A percentile compares a stretch with the other conserved stretches of the same genome.
phyloP scores from a whole-genome alignment of 2,797 vertebrate genomes.

The Zenarchopterus dispar region DNA sequence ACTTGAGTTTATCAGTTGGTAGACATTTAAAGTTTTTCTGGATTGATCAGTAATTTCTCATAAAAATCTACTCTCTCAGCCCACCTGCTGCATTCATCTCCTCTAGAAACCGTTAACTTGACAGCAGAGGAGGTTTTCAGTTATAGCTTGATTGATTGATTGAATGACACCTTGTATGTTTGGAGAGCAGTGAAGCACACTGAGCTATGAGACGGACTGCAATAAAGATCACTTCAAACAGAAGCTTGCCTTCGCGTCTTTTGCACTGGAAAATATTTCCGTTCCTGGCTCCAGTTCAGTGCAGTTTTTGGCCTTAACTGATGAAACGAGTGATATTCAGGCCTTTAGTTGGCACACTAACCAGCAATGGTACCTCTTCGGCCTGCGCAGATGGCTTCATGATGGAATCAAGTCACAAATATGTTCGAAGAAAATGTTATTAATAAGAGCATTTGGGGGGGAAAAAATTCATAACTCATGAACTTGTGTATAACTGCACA shows the following conservation, averaged over 20 bases:
- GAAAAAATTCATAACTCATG: no score
- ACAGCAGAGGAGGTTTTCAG: not conserved
- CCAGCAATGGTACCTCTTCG: slow-evolving; percentile 25
- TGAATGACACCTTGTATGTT: not conserved
- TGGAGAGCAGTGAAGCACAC: not conserved
- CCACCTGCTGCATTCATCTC: no score
- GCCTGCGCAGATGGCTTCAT: slow-evolving; percentile 8
- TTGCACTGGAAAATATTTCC: slow-evolving; percentile 23
- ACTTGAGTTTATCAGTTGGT: no score
- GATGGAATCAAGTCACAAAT: not conserved
- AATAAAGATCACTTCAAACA: not conserved
- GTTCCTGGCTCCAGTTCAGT: slow-evolving; percentile 33
- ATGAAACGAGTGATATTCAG: slow-evolving; percentile 47
- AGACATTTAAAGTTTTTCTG: no score
- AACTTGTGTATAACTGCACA: no score
- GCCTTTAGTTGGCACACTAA: slow-evolving; percentile 46
- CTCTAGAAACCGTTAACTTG: no score
- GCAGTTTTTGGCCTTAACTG: slow-evolving; percentile 25
- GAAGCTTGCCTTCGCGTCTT: slow-evolving; percentile 8
- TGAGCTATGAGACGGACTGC: not conserved
- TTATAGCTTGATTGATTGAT: not conserved
- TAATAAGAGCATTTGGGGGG: no score
- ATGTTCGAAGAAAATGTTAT: no score
- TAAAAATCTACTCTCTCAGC: no score
- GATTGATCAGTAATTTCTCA: no score